Conservation (phyloP, 2,113 vertebrate genomes). For the Hemicordylus capensis region DNA sequence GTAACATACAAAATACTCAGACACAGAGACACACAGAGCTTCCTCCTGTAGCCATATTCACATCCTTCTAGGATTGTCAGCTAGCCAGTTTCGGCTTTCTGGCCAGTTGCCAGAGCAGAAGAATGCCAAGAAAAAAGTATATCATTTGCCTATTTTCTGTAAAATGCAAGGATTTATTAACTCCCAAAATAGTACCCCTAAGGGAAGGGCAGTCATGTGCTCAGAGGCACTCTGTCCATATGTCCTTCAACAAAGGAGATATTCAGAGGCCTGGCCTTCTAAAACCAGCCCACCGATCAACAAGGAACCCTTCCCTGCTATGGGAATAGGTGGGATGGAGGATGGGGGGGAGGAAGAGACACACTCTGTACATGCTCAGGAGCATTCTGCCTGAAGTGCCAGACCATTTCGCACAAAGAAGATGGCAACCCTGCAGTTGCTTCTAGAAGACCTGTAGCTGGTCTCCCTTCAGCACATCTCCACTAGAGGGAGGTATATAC, state of each 20-base stretch:
- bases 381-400: neutral
- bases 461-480: neutral
- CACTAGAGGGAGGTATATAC: neutral
- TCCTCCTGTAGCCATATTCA: neutral
- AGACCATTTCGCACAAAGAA: neutral
- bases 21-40: too few relatives aligned
- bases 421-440: neutral
- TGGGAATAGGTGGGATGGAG: too few relatives aligned
- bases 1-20: too few relatives aligned
- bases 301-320: too few relatives aligned
- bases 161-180: neutral
- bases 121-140: neutral
- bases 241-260: neutral
- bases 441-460: fast-evolving
- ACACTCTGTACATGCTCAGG: neutral
- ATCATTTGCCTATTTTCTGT: neutral
- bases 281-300: too few relatives aligned
- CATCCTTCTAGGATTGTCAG: too few relatives aligned
- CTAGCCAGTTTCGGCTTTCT: too few relatives aligned
- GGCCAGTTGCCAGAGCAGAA: neutral
- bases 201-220: neutral
- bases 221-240: neutral
- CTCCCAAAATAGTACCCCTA: neutral
- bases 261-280: neutral
- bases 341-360: neutral